These are phyloP conservation scores for Chauna torquata DNA, from an alignment of 2,113 vertebrate species.

Conservation along the genomic window DNA sequence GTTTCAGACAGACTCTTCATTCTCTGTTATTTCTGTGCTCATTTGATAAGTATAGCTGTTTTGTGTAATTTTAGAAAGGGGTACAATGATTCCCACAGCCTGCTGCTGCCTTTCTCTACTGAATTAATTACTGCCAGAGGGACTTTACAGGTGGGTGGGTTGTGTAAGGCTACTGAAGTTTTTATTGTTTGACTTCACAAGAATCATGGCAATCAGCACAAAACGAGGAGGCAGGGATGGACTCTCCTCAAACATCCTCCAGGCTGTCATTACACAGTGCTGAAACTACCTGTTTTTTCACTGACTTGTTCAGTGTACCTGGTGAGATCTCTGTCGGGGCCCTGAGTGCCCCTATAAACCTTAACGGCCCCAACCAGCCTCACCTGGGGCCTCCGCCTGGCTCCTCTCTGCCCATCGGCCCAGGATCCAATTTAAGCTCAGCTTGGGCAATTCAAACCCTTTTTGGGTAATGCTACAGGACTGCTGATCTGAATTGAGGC, in stretches of 20 bases:
- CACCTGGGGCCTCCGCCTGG: background rate
- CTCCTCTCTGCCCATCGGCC: background rate
- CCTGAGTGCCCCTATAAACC: background rate
- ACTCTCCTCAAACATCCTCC: background rate
- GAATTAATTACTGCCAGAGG: background rate
- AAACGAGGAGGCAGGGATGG: background rate
- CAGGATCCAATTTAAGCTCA: background rate
- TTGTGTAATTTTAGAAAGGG: background rate
- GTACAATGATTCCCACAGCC: background rate
- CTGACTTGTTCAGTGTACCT: background rate
- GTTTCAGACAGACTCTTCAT: background rate
- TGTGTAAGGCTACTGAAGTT: background rate
- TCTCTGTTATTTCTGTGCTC: background rate
- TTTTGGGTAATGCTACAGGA: background rate
- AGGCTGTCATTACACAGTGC: background rate
- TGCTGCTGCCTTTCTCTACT: background rate
- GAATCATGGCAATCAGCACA: background rate
- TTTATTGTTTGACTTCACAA: background rate
- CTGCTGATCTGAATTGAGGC: background rate
- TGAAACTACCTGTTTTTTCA: background rate
- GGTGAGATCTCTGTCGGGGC: background rate
- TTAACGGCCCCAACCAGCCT: background rate
- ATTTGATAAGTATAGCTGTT: background rate
- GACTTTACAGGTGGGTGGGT: background rate
- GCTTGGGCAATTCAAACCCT: rapidly evolving